Conservation (phyloP, 2,888 invertebrate species). For the Pyralis farinalis region DNA sequence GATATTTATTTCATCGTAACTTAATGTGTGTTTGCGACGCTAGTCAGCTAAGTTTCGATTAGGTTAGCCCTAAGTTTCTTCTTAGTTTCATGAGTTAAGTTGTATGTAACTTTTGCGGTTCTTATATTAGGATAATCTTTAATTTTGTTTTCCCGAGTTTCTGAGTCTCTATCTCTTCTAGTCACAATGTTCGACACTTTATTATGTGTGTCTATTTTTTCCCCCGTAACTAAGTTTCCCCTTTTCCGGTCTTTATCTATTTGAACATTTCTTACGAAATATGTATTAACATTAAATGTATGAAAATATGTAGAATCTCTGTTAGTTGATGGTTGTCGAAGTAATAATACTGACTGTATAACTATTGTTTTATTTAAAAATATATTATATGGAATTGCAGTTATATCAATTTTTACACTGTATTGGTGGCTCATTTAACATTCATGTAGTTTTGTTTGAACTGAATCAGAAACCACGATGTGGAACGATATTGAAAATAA, state of each 20-base stretch:
- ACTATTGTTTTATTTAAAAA: slow-evolving; percentile 49
- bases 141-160: slow-evolving; percentile 48
- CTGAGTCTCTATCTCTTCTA: slow-evolving; percentile 48
- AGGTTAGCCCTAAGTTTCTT: slow-evolving; percentile 56
- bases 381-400: slow-evolving; percentile 26
- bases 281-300: slow-evolving; percentile 30
- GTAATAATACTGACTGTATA: slow-evolving; percentile 44
- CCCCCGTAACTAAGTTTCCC: slow-evolving; percentile 20
- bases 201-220: slow-evolving; percentile 37
- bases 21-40: slow-evolving; percentile 56
- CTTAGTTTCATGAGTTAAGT: slow-evolving; percentile 43
- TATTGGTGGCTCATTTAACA: background rate
- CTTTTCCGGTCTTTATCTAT: slow-evolving; percentile 10
- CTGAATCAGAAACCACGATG: no score
- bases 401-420: slow-evolving; percentile 12
- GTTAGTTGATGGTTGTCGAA: slow-evolving; percentile 59
- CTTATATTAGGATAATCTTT: slow-evolving; percentile 46
- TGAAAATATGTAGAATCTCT: slow-evolving; percentile 46
- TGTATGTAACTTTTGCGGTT: slow-evolving; percentile 38
- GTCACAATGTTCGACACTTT: slow-evolving; percentile 54
- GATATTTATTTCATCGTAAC: slow-evolving; percentile 49
- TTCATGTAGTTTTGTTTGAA: no score
- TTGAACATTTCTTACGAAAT: slow-evolving; percentile 26
- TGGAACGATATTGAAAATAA: no score
- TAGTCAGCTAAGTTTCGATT: slow-evolving; percentile 70